These are phyloP conservation scores for Ptyas mucosa DNA, from an alignment of 2,113 vertebrate genomes.

Conservation along the genomic window DNA sequence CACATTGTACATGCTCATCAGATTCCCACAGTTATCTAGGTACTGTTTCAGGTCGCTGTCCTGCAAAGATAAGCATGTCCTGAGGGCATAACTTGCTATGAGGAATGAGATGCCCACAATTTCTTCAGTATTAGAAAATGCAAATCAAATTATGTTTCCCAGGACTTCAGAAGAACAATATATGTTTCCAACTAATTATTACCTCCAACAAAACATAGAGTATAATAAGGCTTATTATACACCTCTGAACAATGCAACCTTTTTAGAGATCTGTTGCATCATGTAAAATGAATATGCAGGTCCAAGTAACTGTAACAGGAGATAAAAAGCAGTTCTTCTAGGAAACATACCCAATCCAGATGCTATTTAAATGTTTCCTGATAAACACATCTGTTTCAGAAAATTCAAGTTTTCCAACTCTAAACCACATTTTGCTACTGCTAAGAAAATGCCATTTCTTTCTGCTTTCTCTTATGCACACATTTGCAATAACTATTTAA, in stretches of 20 bases:
- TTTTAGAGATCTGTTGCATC: neutral
- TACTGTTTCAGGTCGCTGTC: conserved; percentile 97
- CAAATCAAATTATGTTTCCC: neutral
- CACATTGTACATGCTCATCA: conserved; percentile 95
- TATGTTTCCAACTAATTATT: neutral
- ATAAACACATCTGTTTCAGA: neutral
- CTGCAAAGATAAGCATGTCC: conserved; percentile 61
- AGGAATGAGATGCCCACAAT: neutral
- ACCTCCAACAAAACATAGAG: neutral
- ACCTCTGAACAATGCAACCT: neutral
- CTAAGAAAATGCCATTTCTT: neutral
- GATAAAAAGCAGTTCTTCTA: neutral
- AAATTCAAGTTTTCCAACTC: neutral
- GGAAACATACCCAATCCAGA: neutral
- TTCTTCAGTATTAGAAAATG: neutral
- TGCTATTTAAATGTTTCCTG: neutral
- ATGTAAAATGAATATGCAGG: neutral
- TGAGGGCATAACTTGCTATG: neutral
- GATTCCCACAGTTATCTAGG: conserved; percentile 91
- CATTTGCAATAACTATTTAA: neutral
- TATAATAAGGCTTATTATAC: neutral
- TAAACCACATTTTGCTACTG: neutral
- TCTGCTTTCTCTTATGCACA: neutral
- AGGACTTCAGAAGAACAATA: neutral
- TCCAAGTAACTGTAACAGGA: neutral